Percentiles rank a stretch among this genome's conserved stretches.
Evolutionary conservation across 2,113 vertebrate genomes (phyloP).

Genomic region (Calyptommatus sinebrachiatus): DNA sequence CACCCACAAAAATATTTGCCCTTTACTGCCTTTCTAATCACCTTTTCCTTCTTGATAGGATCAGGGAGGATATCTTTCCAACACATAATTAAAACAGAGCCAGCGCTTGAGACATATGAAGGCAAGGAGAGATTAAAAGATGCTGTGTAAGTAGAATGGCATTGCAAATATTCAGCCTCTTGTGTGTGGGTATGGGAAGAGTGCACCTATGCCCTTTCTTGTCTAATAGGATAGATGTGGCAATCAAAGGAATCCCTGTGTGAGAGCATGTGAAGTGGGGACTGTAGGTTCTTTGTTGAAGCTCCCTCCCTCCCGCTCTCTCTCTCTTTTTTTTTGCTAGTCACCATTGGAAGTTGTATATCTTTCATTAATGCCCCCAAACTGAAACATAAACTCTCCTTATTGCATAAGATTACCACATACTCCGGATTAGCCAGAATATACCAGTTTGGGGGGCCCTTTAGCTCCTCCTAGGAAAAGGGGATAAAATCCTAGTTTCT

Average conservation of each 20-base stretch:
- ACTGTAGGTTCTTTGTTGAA: background rate
- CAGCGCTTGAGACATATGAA: background rate
- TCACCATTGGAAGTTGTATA: too few species aligned
- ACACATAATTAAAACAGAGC: background rate
- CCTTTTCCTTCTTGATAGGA: conserved; percentile 3
- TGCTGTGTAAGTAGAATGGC: background rate
- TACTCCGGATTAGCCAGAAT: too few species aligned
- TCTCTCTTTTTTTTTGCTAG: too few species aligned
- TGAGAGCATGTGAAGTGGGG: background rate
- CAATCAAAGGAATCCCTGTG: background rate
- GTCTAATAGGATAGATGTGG: background rate
- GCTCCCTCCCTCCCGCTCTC: too few species aligned
- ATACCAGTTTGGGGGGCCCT: too few species aligned
- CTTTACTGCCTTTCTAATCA: background rate
- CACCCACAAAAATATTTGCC: background rate
- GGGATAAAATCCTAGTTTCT: too few species aligned
- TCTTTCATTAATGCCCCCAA: too few species aligned
- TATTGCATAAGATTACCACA: too few species aligned
- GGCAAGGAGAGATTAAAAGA: background rate
- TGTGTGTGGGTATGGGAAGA: background rate
- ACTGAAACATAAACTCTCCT: too few species aligned
- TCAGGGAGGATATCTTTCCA: background rate
- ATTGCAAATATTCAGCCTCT: background rate
- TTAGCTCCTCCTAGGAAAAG: too few species aligned
- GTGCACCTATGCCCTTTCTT: too few species aligned